phyloP scores from a whole-genome alignment of 2,113 vertebrate species.

The Phainopepla nitens region DNA sequence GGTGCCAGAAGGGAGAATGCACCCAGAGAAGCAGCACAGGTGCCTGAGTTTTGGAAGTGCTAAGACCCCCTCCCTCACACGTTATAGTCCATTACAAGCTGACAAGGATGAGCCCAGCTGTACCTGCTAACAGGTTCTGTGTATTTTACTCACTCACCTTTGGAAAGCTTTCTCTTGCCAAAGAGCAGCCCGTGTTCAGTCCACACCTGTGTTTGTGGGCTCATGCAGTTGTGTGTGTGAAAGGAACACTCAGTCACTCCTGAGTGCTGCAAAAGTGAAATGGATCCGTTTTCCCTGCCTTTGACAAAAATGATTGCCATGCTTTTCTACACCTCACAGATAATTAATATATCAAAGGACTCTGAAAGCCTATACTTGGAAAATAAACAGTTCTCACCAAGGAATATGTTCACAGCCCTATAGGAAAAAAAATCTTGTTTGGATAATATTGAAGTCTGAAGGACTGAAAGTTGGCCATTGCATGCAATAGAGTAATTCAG shows the following conservation, averaged over 20 bases:
- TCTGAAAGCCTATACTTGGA: background rate
- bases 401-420: background rate
- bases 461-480: background rate
- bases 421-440: background rate
- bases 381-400: background rate
- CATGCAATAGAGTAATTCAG: background rate
- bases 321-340: background rate
- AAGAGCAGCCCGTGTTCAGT: background rate
- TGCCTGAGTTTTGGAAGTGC: background rate
- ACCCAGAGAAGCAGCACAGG: background rate
- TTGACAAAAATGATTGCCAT: background rate
- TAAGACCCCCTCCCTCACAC: background rate
- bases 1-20: background rate
- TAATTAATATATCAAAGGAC: background rate
- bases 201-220: background rate
- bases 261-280: background rate
- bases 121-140: background rate
- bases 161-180: background rate
- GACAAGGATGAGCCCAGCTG: background rate
- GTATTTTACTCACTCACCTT: background rate
- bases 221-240: background rate
- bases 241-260: conserved; percentile 13
- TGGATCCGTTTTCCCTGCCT: background rate
- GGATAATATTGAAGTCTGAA: background rate
- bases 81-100: background rate